Conservation (phyloP, 2,888 invertebrate species). For the Troilus luridus region DNA sequence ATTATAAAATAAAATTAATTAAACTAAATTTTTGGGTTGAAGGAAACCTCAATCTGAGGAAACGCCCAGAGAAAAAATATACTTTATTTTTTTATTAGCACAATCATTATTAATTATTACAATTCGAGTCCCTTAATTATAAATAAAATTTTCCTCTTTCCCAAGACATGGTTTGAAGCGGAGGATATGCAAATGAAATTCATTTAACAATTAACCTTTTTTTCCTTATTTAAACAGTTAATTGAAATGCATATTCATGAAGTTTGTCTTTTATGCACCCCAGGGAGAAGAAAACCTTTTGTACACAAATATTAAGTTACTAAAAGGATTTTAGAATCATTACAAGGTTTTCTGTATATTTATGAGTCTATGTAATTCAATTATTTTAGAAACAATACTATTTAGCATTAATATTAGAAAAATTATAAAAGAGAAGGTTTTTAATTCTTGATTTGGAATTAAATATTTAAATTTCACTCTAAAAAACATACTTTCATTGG, state of each 20-base stretch:
- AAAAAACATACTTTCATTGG: too few species aligned
- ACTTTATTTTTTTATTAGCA: too few species aligned
- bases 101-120: not conserved
- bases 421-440: too few species aligned
- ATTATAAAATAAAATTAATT: too few species aligned
- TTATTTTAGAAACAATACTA: too few species aligned
- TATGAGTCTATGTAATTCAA: not conserved
- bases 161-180: not conserved
- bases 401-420: too few species aligned
- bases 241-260: conserved; percentile 21
- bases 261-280: not conserved
- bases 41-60: too few species aligned
- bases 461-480: too few species aligned
- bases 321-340: not conserved
- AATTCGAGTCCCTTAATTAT: not conserved
- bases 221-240: not conserved
- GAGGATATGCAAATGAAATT: not conserved
- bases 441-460: too few species aligned
- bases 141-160: not conserved
- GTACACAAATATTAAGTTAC: not conserved
- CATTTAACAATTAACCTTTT: not conserved
- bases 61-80: too few species aligned
- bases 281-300: not conserved
- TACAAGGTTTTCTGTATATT: not conserved
- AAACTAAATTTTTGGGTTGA: too few species aligned